These are phyloP conservation scores for Belonocnema kinseyi DNA, from an alignment of 1,140 invertebrate genomes.

Conservation along the genomic window DNA sequence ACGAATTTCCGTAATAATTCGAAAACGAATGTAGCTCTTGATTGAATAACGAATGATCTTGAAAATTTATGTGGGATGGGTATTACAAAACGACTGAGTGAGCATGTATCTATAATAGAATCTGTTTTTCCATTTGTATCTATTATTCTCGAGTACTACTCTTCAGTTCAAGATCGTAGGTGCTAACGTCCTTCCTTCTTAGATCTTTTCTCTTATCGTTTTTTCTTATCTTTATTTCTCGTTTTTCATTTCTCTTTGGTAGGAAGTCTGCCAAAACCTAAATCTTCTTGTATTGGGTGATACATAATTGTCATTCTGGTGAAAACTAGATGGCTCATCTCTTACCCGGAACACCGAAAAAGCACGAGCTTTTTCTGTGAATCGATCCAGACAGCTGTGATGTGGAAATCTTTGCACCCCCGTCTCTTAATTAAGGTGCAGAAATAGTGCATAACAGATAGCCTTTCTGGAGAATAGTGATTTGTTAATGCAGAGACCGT, in stretches of 20 bases:
- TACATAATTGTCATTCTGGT: constrained; percentile 30
- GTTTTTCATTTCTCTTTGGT: background rate
- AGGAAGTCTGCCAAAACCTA: constrained; percentile 24
- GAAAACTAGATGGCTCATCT: constrained; percentile 18
- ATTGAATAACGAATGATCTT: too few relatives aligned
- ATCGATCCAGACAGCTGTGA: constrained; percentile 18
- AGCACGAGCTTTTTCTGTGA: background rate
- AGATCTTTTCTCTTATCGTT: background rate
- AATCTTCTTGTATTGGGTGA: constrained; percentile 20
- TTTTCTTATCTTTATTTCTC: background rate
- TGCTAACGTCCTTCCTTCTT: background rate
- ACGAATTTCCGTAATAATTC: too few relatives aligned
- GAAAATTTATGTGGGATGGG: too few relatives aligned
- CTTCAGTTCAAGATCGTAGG: background rate
- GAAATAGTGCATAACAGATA: background rate
- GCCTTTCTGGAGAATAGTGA: background rate
- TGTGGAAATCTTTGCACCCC: constrained; percentile 17
- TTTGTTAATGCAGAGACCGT: background rate
- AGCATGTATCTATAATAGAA: background rate
- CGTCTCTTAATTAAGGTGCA: constrained; percentile 10
- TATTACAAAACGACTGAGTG: background rate
- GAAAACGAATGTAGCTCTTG: too few relatives aligned
- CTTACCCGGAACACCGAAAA: background rate
- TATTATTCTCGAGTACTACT: background rate
- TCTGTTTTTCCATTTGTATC: background rate